Evolutionary conservation across 35 echinoderm and acorn worm species (phyloP), one percentile per base, ranked within the genome.

Genomic region (Strongylocentrotus purpuratus): DNA sequence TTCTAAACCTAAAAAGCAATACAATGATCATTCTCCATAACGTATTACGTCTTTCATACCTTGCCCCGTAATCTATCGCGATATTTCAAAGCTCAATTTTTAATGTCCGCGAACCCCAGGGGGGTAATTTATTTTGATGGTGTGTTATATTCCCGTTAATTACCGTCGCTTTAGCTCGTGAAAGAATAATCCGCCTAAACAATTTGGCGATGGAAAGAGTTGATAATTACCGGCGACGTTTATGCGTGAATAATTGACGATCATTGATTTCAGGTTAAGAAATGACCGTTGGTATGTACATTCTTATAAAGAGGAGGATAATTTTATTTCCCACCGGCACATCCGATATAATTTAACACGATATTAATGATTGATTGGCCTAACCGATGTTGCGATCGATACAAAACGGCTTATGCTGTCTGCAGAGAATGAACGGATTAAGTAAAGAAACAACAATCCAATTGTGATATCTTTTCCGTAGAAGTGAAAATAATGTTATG

Each of bases 351-450:
- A 78, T 78, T 78, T 78, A 8, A 78, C 65, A 78, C 7, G 65
- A 78, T 78, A 78, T 78, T 78, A 78, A 78, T 78, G 65, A 78
- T n/a, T 78, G 65, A 18, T 78, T 78, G 65, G 65, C 65, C 65
- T 22, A 78, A 78, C 18, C 65, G 20, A 78, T 78, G 28, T 7
- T 78, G 65, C 65, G n/a, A n/a, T 78, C 65, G 65, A 78, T 78
- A 78, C 65, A 78, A 78, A 78, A 78, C 65, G 65, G 65, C 65
- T 78, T 78, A 78, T 28, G 65, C 2, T n/a, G 65, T 78, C 22
- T 78, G 65, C 20, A 28, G 2, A 78, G 20, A 78, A 78, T 78
- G 28, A 78, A 78, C 20, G 65, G 65, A 78, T 78, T n/a, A 78
- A n/a, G 0, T 55, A 28, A 28, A 22, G 52, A 78, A 78, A 78